phyloP scores from a whole-genome alignment of 2,113 vertebrate species.

The Eleginops maclovinus region DNA sequence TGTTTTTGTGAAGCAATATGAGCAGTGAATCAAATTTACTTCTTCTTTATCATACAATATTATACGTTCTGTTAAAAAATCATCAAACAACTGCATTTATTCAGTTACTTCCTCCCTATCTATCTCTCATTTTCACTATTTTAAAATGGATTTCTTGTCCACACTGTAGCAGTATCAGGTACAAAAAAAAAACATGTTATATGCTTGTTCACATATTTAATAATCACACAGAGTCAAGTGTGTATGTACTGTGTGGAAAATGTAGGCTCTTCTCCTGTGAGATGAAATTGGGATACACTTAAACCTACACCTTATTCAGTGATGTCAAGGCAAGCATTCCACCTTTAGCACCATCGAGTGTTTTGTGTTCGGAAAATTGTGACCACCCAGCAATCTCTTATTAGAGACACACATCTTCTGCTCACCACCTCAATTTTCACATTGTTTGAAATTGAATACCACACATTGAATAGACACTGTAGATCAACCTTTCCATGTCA shows the following conservation, averaged over 20 bases:
- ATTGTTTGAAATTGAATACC: slow-evolving; percentile 38
- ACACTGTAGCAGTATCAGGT: too few relatives aligned
- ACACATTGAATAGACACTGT: slow-evolving; percentile 51
- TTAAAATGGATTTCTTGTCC: too few relatives aligned
- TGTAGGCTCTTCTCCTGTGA: background rate
- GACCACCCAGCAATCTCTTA: slow-evolving; percentile 33
- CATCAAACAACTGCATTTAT: too few relatives aligned
- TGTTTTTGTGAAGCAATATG: too few relatives aligned
- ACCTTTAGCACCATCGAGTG: slow-evolving; percentile 29
- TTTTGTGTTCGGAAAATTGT: slow-evolving; percentile 46
- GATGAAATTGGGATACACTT: slow-evolving; percentile 11
- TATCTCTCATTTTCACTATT: too few relatives aligned
- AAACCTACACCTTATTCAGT: background rate
- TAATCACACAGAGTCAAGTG: too few relatives aligned
- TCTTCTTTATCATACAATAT: too few relatives aligned
- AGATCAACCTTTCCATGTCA: slow-evolving; percentile 55
- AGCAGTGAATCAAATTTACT: too few relatives aligned
- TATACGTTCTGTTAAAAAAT: too few relatives aligned
- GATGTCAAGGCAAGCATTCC: slow-evolving; percentile 34
- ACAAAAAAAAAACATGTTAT: too few relatives aligned
- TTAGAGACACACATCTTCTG: slow-evolving; percentile 30
- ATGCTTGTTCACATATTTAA: too few relatives aligned
- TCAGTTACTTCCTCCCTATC: too few relatives aligned
- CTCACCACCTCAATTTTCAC: background rate
- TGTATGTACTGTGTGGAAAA: background rate